phyloP scores from a whole-genome alignment of 2,888 invertebrate genomes.

The Calliopum simillimum region DNA sequence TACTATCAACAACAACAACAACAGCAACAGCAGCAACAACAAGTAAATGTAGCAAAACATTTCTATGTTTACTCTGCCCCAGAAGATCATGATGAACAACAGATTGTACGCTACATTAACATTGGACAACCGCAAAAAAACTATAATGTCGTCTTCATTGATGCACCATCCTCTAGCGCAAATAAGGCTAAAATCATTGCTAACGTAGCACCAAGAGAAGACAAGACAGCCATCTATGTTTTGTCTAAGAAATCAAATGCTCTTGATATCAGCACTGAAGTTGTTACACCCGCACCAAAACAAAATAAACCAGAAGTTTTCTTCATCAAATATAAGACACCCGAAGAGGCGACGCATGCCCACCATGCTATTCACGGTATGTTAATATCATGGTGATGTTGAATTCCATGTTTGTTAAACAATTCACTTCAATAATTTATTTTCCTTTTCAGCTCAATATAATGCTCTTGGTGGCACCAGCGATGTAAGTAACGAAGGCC shows the following conservation, averaged over 20 bases:
- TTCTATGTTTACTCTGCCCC: conserved; percentile 65
- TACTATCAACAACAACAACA: conserved; percentile 45
- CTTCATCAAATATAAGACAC: conserved; percentile 66
- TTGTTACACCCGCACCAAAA: conserved; percentile 57
- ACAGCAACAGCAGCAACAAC: conserved; percentile 55
- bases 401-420: background rate
- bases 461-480: conserved; percentile 60
- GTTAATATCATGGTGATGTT: no score
- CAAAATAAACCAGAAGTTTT: conserved; percentile 63
- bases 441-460: conserved; percentile 57
- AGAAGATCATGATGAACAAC: conserved; percentile 62
- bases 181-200: conserved; percentile 61
- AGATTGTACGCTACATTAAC: conserved; percentile 60
- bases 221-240: conserved; percentile 66
- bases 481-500: conserved; percentile 56
- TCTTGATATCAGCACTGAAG: conserved; percentile 59
- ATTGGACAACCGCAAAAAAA: conserved; percentile 62
- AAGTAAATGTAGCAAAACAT: conserved; percentile 60
- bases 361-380: conserved; percentile 63
- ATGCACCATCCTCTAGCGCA: conserved; percentile 59
- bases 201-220: conserved; percentile 62
- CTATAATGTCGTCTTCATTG: conserved; percentile 65
- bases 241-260: conserved; percentile 62
- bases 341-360: conserved; percentile 63
- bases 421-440: background rate